Evolutionary conservation across 2,113 vertebrate genomes (phyloP), one percentile per base, ranked within the genome.

Genomic region (Aegotheles bennettii): DNA sequence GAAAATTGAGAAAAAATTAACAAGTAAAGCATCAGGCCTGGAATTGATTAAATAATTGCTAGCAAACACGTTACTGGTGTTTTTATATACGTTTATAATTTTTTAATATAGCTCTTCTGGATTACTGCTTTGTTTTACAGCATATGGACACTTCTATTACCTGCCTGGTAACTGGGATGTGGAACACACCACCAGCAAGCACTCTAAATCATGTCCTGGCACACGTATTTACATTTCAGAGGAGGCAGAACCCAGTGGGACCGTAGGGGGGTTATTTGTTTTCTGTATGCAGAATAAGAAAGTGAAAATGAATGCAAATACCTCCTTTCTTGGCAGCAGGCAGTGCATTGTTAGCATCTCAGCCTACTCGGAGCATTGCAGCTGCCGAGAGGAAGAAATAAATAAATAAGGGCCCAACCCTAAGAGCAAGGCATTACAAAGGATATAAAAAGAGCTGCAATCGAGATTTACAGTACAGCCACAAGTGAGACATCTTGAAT

Each of bases 251-350:
- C 83, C n/a, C 50, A 2, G 23, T 19, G 67, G 17, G 67, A 67
- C 59, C 4, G 0, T 1, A 38, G 53, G 9, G 26, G 26, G 16
- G n/a, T 33, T 74, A n/a, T 80, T 91, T 86, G 63, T 31, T 90
- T 94, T 81, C 50, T 59, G 18, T 60, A 61, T 89, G 68, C 51
- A 53, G 90, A 92, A 42, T 79, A 84, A 96, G 93, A 90, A 97
- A 93, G 92, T 85, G 85, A 96, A 96, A 96, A 96, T 68, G 73
- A 93, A 95, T 95, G 94, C 92, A 92, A 95, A 94, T 67, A 92
- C 83, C 92, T 95, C 86, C 85, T 51, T 86, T 92, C 95, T 94
- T 95, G 96, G 94, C 94, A 97, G 95, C 88, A 92, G 69, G 85
- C 95, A 88, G 84, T 3, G 43, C 92, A 96, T 92, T 97, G 93